Percentiles rank a stretch among this genome's conserved stretches.
Conservation (phyloP, 2,888 invertebrate species). For the Synergus umbraculus region DNA sequence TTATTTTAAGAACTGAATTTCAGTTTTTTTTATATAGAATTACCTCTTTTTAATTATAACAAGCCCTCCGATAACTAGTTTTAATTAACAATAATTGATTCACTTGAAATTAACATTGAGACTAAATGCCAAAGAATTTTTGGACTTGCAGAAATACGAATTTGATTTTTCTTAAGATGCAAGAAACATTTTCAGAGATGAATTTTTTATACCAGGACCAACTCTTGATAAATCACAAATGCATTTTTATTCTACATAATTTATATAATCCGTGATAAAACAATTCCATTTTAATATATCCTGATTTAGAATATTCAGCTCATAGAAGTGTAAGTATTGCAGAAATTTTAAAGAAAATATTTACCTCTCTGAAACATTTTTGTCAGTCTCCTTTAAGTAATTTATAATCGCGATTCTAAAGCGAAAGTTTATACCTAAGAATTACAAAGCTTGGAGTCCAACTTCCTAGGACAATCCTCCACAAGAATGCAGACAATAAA, state of each 20-base stretch:
- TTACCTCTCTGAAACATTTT: neutral
- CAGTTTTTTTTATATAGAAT: neutral
- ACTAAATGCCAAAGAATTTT: slow-evolving; percentile 18
- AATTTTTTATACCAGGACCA: slow-evolving; percentile 15
- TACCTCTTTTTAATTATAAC: neutral
- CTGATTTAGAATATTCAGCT: slow-evolving; percentile 12
- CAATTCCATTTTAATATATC: slow-evolving; percentile 20
- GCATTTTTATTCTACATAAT: slow-evolving; percentile 5
- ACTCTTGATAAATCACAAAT: slow-evolving; percentile 3
- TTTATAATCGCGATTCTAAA: slow-evolving; percentile 34
- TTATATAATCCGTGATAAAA: neutral
- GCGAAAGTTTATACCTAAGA: slow-evolving; percentile 32
- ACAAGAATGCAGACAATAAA: slow-evolving; percentile 75
- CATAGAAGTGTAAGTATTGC: neutral
- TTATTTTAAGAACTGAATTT: neutral
- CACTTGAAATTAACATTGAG: slow-evolving; percentile 15
- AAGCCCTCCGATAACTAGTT: slow-evolving; percentile 11
- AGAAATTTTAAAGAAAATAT: neutral
- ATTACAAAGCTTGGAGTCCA: slow-evolving; percentile 20
- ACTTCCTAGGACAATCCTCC: slow-evolving; percentile 67
- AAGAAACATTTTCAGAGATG: neutral
- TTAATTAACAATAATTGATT: slow-evolving; percentile 17
- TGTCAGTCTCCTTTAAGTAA: slow-evolving; percentile 12
- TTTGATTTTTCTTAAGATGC: neutral
- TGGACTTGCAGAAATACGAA: neutral